These are phyloP conservation scores for Ahaetulla prasina DNA, from an alignment of 2,113 vertebrate species.

Conservation along the genomic window DNA sequence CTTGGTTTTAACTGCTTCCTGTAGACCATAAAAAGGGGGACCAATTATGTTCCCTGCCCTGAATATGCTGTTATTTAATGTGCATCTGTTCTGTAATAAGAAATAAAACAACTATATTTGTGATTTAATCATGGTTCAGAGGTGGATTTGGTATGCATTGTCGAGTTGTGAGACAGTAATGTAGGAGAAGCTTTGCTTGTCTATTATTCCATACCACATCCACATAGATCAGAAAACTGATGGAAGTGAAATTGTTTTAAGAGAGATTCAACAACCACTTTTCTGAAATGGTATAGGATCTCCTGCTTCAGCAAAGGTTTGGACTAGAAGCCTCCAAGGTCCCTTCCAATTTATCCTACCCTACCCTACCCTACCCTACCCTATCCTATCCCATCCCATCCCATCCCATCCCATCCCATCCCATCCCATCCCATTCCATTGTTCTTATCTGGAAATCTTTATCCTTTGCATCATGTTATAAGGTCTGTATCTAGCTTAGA, in stretches of 20 bases:
- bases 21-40: not conserved
- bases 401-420: too few relatives aligned
- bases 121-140: not conserved
- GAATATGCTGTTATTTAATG: not conserved
- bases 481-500: not conserved
- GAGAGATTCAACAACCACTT: too few relatives aligned
- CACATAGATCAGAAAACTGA: not conserved
- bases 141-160: not conserved
- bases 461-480: not conserved
- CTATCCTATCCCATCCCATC: too few relatives aligned
- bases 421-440: not conserved
- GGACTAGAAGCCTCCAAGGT: too few relatives aligned
- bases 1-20: not conserved
- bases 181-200: not conserved
- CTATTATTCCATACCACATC: not conserved
- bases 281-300: too few relatives aligned
- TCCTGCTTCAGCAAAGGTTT: too few relatives aligned
- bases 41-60: not conserved
- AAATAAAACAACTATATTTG: not conserved
- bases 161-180: not conserved
- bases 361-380: too few relatives aligned
- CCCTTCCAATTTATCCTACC: too few relatives aligned
- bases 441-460: not conserved
- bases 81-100: not conserved
- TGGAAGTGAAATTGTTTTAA: not conserved